Percentiles rank a stretch among this genome's conserved stretches.
Conservation (phyloP, 2,797 vertebrate species). For the Tapirus indicus region DNA sequence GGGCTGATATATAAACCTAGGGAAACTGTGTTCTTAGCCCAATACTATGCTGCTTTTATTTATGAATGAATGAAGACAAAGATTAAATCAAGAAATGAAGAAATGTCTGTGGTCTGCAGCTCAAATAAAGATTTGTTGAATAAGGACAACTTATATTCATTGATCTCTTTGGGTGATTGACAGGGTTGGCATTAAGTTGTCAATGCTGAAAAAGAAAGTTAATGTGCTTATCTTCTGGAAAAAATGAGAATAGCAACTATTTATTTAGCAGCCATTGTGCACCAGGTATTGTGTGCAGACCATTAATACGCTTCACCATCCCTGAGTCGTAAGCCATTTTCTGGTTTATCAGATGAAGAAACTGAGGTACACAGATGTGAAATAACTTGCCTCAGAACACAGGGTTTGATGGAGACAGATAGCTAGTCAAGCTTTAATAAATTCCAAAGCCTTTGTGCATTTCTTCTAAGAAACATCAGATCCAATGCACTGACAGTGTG, state of each 20-base stretch:
- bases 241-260: background rate
- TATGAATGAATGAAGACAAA: background rate
- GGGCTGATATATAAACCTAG: background rate
- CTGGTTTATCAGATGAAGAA: conserved; percentile 3
- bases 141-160: background rate
- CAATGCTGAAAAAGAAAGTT: background rate
- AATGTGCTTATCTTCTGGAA: background rate
- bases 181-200: background rate
- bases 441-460: background rate
- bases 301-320: background rate
- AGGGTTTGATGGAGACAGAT: background rate
- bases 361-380: background rate
- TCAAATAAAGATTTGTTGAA: background rate
- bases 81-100: background rate
- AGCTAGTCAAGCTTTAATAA: background rate
- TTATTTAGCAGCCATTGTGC: background rate
- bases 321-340: background rate
- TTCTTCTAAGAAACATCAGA: background rate
- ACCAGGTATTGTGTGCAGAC: background rate
- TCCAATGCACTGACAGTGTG: background rate
- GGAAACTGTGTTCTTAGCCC: background rate
- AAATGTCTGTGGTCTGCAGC: background rate
- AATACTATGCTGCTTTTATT: background rate
- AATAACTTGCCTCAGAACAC: background rate
- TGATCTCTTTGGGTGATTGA: background rate